phyloP scores from a whole-genome alignment of 2,113 vertebrate species.

The Pseudorasbora parva region DNA sequence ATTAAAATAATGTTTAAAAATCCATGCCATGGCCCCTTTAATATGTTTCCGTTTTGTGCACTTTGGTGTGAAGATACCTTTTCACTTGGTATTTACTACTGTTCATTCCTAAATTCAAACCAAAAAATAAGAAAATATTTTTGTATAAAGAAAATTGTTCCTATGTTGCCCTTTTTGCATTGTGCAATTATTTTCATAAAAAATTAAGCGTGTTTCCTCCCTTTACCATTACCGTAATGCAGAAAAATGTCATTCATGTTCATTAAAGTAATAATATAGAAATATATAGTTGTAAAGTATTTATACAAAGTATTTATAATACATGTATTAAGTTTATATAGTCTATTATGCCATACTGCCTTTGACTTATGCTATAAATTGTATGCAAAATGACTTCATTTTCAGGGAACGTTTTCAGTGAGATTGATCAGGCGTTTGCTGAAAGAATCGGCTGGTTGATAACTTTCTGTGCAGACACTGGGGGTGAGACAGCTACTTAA shows the following conservation, averaged over 20 bases:
- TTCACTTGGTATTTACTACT: background rate
- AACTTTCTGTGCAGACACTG: conserved; percentile 87
- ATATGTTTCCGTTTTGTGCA: background rate
- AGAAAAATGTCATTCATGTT: background rate
- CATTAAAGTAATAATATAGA: too few species aligned
- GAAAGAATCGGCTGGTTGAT: conserved; percentile 89
- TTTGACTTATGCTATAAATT: background rate
- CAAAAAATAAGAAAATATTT: too few species aligned
- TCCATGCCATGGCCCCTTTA: too few species aligned
- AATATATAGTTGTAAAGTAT: background rate
- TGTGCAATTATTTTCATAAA: background rate
- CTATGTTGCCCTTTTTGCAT: too few species aligned
- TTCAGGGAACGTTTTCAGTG: conserved; percentile 88
- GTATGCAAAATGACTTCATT: background rate
- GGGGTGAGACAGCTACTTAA: conserved; percentile 78
- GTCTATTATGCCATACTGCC: background rate
- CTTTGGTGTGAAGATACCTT: background rate
- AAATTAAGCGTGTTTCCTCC: background rate
- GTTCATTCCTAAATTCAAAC: background rate
- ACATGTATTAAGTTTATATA: background rate
- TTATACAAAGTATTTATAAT: background rate
- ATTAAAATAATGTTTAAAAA: too few species aligned
- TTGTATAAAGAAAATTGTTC: too few species aligned
- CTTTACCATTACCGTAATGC: background rate
- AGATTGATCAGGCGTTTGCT: conserved; percentile 86